These are phyloP conservation scores for Ardeotis arabs DNA, from an alignment of 2,113 vertebrate genomes.

Conservation along the genomic window DNA sequence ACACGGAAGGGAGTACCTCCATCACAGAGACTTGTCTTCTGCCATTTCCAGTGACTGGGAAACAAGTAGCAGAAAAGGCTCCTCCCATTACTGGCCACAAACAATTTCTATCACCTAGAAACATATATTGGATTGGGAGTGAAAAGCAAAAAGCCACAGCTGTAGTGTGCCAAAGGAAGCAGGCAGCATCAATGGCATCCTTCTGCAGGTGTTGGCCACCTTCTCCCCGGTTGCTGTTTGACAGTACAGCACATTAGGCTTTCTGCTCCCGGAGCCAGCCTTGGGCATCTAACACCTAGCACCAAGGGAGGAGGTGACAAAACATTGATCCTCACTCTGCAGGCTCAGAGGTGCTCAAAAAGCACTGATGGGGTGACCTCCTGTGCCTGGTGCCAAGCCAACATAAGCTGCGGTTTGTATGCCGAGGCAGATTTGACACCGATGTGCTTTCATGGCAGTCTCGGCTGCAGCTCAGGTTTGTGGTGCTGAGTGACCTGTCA, in stretches of 20 bases:
- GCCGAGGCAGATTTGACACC: not conserved
- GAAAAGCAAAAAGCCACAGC: not conserved
- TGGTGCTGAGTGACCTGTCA: not conserved
- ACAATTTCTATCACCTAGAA: not conserved
- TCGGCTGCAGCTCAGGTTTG: not conserved
- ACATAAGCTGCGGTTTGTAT: not conserved
- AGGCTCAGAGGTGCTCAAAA: not conserved
- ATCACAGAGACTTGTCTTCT: not conserved
- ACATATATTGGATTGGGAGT: not conserved
- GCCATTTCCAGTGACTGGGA: not conserved
- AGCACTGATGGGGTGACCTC: not conserved
- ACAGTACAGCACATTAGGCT: not conserved
- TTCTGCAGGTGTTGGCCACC: not conserved
- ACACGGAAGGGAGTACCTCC: not conserved
- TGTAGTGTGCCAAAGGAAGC: not conserved
- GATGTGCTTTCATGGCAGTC: not conserved
- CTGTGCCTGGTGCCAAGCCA: not conserved
- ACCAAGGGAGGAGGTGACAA: not conserved
- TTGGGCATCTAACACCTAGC: not conserved
- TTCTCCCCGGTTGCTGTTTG: not conserved
- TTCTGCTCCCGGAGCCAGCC: not conserved
- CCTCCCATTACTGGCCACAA: not conserved
- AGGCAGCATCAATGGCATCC: rapidly evolving
- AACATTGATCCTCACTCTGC: not conserved
- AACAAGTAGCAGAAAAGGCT: not conserved